phyloP scores from a whole-genome alignment of 1,140 invertebrate species.

The Artemia franciscana region DNA sequence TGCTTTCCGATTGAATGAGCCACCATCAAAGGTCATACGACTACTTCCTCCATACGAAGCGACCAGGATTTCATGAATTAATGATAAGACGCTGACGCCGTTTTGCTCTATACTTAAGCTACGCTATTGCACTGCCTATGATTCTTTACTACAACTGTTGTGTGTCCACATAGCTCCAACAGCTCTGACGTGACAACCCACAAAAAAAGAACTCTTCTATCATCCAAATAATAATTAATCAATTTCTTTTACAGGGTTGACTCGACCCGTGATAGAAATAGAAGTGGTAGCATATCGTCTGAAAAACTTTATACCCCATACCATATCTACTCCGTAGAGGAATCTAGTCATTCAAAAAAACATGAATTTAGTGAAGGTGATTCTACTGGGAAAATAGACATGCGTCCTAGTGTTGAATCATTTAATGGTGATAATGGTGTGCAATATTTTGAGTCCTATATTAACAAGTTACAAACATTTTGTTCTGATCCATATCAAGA shows the following conservation, averaged over 20 bases:
- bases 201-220: too few relatives aligned
- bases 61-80: too few relatives aligned
- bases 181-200: too few relatives aligned
- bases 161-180: too few relatives aligned
- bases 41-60: too few relatives aligned
- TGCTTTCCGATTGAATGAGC: too few relatives aligned
- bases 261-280: background rate
- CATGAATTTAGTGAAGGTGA: background rate
- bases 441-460: background rate
- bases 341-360: background rate
- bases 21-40: too few relatives aligned
- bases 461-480: background rate
- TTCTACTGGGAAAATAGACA: background rate
- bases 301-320: background rate
- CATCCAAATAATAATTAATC: too few relatives aligned
- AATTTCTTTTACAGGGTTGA: background rate
- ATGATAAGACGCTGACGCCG: too few relatives aligned
- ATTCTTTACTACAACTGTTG: too few relatives aligned
- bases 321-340: background rate
- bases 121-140: too few relatives aligned
- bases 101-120: too few relatives aligned
- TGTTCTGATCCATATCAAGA: background rate
- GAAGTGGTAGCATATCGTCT: background rate
- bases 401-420: background rate
- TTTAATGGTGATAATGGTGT: background rate